Conservation (phyloP, 37 sponge, comb jelly and placozoan genomes). For the Cliona cf. orientalis region DNA sequence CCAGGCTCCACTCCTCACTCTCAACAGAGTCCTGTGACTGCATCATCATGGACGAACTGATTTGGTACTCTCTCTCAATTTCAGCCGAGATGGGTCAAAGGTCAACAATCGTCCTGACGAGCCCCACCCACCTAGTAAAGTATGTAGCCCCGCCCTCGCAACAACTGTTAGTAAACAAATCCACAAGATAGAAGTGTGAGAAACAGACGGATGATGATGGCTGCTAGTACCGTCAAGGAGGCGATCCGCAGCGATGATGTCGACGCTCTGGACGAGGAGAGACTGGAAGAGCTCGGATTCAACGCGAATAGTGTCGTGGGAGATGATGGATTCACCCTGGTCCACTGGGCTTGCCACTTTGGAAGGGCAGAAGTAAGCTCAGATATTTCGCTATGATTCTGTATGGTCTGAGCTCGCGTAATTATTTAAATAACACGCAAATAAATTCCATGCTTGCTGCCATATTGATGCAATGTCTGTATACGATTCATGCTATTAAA, state of each 20-base stretch:
- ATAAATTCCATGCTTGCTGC: neutral
- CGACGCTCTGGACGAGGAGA: slow-evolving; percentile 17
- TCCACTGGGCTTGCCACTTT: slow-evolving; percentile 78
- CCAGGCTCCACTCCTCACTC: slow-evolving; percentile 7
- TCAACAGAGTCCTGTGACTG: neutral
- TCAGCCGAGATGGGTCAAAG: neutral
- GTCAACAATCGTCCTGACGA: neutral
- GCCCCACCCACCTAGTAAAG: neutral
- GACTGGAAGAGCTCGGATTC: slow-evolving; percentile 7
- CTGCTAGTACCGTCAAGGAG: slow-evolving; percentile 16
- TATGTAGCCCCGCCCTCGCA: slow-evolving; percentile 16
- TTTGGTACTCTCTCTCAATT: neutral
- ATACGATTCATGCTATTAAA: neutral
- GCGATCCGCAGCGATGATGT: slow-evolving; percentile 35
- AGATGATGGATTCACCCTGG: slow-evolving; percentile 41
- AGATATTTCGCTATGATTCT: neutral
- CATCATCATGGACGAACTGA: neutral
- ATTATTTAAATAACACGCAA: too few species aligned
- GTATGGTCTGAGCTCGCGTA: too few species aligned
- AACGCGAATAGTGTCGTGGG: slow-evolving; percentile 33
- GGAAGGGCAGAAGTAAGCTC: slow-evolving; percentile 46
- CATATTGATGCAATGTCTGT: neutral
- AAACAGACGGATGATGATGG: neutral
- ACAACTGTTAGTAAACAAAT: slow-evolving; percentile 3
- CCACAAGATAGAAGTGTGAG: neutral